Evolutionary conservation across 2,888 invertebrate genomes (phyloP), one percentile per base, ranked within the genome.

Genomic region (Serrognathus titanus): DNA sequence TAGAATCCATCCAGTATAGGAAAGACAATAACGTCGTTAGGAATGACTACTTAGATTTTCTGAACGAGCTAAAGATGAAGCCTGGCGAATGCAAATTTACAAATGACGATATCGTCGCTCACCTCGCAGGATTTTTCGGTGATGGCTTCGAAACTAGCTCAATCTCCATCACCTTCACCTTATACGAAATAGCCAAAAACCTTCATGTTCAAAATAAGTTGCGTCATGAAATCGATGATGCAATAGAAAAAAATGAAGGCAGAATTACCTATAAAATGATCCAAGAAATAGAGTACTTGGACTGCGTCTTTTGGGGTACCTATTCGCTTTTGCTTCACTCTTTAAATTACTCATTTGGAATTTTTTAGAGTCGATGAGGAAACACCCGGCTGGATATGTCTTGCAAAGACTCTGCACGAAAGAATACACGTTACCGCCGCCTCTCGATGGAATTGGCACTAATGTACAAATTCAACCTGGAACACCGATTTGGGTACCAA

Each of bases 201-300:
- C 69, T 67, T 0, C 82, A 84, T 0, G 70, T 81, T 0, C 85
- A 85, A 66, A 74, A 79, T 2, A 79, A 71, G 46, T 69, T 85
- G 3, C 24, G 6, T 0, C 65, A 78, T 40, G 85, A 85, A 71
- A 81, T 85, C 36, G 74, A 69, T n/a, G 78, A 81, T 11, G 75
- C 79, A 1, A 71, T 79, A 6, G 65, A 63, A 0, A 76, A 77
- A 9, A 53, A 75, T 50, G 63, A 68, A 1, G 78, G 76, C 2
- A 75, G 73, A 12, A 72, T 83, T 0, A 76, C 75, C 48, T 84
- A 82, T 59, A 81, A 79, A 20, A 72, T 75, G 1, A 72, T 85
- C 1, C 78, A 79, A 55, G 76, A 75, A 12, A 77, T 85, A 80
- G 69, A 67, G 1, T 58, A 51, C 20, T 40, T 58, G 47, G 50